These are phyloP conservation scores for Parochlus steinenii DNA, from an alignment of 2,888 invertebrate genomes.

Conservation along the genomic window DNA sequence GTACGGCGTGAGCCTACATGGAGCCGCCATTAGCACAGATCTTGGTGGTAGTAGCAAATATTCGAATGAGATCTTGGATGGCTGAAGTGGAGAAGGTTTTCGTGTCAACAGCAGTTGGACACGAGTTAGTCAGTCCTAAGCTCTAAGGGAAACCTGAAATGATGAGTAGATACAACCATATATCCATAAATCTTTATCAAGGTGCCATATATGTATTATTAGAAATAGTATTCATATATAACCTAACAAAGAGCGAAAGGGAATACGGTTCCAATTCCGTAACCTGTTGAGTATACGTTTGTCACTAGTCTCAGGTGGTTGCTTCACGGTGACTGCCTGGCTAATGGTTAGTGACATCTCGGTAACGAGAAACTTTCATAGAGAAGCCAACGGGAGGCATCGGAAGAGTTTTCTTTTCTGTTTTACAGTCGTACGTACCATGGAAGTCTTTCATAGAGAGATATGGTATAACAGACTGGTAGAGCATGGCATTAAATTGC, in stretches of 20 bases:
- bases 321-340: too few species aligned
- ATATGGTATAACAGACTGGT: slow-evolving; percentile 17
- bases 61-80: slow-evolving; percentile 43
- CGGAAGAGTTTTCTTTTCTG: slow-evolving; percentile 29
- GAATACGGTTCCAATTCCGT: too few species aligned
- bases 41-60: slow-evolving; percentile 59
- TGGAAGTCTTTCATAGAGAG: slow-evolving; percentile 17
- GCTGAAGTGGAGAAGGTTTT: slow-evolving; percentile 45
- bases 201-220: too few species aligned
- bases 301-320: too few species aligned
- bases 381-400: slow-evolving; percentile 38
- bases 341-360: slow-evolving; percentile 31
- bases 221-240: too few species aligned
- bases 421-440: slow-evolving; percentile 17
- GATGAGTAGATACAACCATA: slow-evolving; percentile 27
- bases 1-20: slow-evolving; percentile 37
- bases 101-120: slow-evolving; percentile 43
- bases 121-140: slow-evolving; percentile 41
- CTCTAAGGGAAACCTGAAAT: slow-evolving; percentile 35
- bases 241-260: too few species aligned
- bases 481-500: slow-evolving; percentile 17
- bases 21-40: slow-evolving; percentile 37
- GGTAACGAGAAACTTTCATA: slow-evolving; percentile 38
- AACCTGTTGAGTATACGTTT: too few species aligned
- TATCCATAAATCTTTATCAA: too few species aligned